Percentiles rank a stretch among this genome's conserved stretches.
These are phyloP conservation scores for Aporophyla nigra DNA, from an alignment of 2,888 invertebrate genomes.

Conservation along the genomic window DNA sequence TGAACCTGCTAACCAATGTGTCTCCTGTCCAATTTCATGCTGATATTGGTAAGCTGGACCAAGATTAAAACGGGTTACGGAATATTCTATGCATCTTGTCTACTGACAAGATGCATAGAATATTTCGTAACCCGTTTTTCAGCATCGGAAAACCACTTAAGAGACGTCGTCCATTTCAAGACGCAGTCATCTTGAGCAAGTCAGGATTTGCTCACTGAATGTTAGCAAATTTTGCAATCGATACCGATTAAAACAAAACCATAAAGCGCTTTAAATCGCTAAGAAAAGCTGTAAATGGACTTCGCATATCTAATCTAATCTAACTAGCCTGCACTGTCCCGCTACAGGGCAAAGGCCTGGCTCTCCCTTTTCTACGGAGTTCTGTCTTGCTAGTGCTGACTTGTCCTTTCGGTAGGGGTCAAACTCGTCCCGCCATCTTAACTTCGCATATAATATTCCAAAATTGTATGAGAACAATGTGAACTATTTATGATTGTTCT, in stretches of 20 bases:
- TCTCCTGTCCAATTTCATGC: not conserved
- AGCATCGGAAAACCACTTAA: conserved; percentile 3
- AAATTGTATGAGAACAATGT: not conserved
- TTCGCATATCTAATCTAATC: not conserved
- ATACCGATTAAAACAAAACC: not conserved
- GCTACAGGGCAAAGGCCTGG: too few species aligned
- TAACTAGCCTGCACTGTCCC: too few species aligned
- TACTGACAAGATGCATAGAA: not conserved
- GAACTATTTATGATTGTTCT: not conserved
- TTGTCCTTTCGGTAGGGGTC: too few species aligned
- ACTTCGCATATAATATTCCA: not conserved
- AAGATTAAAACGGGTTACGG: too few species aligned
- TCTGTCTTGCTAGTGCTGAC: too few species aligned
- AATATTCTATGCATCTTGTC: too few species aligned
- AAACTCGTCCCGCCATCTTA: too few species aligned
- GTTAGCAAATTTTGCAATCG: not conserved
- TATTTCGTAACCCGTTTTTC: not conserved
- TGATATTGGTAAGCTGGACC: not conserved
- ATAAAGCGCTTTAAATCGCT: not conserved
- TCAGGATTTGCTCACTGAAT: not conserved
- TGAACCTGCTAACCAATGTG: not conserved
- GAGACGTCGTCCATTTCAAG: not conserved
- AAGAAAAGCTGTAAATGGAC: not conserved
- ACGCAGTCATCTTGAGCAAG: not conserved
- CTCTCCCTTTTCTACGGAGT: too few species aligned